Evolutionary conservation across 2,113 vertebrate species (phyloP), one percentile per base, ranked within the genome.

Genomic region (Dryoscopus gambensis): DNA sequence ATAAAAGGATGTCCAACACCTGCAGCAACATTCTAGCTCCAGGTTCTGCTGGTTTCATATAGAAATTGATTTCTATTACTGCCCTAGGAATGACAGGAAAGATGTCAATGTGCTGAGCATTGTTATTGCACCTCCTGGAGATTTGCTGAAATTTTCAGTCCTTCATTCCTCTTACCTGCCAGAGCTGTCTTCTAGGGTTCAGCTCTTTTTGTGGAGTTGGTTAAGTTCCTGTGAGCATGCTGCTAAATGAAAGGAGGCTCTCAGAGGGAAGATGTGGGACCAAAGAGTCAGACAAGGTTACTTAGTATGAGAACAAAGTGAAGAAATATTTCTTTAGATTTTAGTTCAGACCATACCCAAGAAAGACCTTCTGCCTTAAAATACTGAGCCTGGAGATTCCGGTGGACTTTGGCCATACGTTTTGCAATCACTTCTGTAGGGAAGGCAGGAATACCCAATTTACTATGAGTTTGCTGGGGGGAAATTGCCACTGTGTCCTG

Each of bases 41-140:
- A 27, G 46, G 39, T 95, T 92, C 52, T 94, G 50, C 37, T 59
- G 70, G 35, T 92, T 94, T 93, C 83, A 84, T 83, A 78, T 15
- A 88, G 52, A 86, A 95, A 92, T 84, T 96, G 68, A 94, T 96
- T 96, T 95, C 82, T 95, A 27, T 87, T 96, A 85, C 69, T 91
- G 85, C 68, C 71, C 47, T 35, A 81, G 44, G 79, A 90, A 33
- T 89, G 90, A 93, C 76, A 81, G 88, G 40, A 75, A 88, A 70
- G 83, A 93, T 56, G 79, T 75, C 86, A 84, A 64, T 64, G 76
- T 84, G 85, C 75, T 52, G 82, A 93, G 52, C 52, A 47, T 70
- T 78, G 75, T 74, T 93, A 80, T 56, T 91, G 56, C 79, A 86
- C 68, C 47, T 96, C 52, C 75, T 86, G 64, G 52, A 93, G 88